Conservation (phyloP, 2,113 vertebrate genomes). For the Rhinichthys klamathensis region DNA sequence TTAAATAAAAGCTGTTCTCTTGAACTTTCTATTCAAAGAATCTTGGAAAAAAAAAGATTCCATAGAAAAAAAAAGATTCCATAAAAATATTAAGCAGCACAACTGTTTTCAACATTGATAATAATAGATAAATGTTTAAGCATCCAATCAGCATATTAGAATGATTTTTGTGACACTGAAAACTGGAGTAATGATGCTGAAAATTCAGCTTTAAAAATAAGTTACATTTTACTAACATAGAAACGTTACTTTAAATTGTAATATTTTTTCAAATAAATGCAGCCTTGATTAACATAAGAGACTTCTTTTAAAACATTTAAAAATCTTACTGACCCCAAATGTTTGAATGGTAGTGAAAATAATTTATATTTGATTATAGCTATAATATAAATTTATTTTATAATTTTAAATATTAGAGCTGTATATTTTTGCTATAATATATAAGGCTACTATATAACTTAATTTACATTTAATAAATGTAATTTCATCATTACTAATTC, state of each 20-base stretch:
- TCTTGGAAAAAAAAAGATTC: too few species aligned
- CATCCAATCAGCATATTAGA: too few species aligned
- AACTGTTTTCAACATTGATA: neutral
- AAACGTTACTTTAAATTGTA: neutral
- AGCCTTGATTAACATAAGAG: neutral
- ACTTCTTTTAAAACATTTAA: too few species aligned
- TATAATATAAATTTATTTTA: too few species aligned
- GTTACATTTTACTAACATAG: too few species aligned
- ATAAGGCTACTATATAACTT: neutral
- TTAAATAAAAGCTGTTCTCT: too few species aligned
- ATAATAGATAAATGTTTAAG: neutral
- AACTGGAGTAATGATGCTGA: too few species aligned
- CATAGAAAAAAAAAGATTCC: neutral
- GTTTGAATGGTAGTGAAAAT: neutral
- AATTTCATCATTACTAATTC: neutral
- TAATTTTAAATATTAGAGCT: neutral
- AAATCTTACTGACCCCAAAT: too few species aligned
- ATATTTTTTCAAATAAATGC: neutral
- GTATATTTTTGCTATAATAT: neutral
- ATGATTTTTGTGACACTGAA: too few species aligned
- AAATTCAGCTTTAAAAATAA: too few species aligned
- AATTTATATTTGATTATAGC: neutral
- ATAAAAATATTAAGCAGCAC: neutral
- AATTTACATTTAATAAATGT: neutral
- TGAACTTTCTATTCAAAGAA: too few species aligned